Base-by-base conservation (phyloP, 2,113 vertebrate genomes). In the Oenanthe melanoleuca region DNA sequence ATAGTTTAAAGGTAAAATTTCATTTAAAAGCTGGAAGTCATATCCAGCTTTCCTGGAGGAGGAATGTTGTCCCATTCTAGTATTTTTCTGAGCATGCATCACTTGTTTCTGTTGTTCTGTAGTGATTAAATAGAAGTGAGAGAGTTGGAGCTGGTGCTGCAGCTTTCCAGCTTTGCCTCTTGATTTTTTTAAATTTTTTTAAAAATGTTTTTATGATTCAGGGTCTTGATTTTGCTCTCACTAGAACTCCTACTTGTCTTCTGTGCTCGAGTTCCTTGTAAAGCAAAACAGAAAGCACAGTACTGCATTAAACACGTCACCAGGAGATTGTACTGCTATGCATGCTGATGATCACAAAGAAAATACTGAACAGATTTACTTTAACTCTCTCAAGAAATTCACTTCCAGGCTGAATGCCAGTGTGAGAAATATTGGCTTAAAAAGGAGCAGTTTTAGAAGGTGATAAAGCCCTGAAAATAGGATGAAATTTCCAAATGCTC, bases 361-460 rank as follows among this genome's bases (percentile, higher is more conserved):
- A 93, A 89, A 91, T 38, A 70, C 61, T 18, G 57, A 81, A 24
- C 53, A 87, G 84, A 45, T 95, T 91, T 60, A 28, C 49, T 88
- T 55, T 5, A 44, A 21, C 40, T 73, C 67, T 88, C 72, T 71
- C 12, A 92, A 84, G 77, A 89, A 92, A 85, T 89, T 80, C 40
- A 66, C 84, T 90, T 89, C 80, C n/a, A 53, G 89, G 80, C 84
- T 89, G 73, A 82, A 80, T 14, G 91, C 89, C 91, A 91, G 61
- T 1, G 0, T 89, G 70, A 69, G 73, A 92, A 86, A 70, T 78
- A 60, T 0, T 83, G 45, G 65, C 86, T 89, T 75, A 34, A 85
- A 89, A 95, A 55, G 24, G 70, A 92, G 74, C 47, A 60, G 37
- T 91, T 95, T 72, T 81, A 86, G 95, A 84, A 91, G 70, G 80